Conservation (phyloP, 2,888 invertebrate species). For the Salticus scenicus region DNA sequence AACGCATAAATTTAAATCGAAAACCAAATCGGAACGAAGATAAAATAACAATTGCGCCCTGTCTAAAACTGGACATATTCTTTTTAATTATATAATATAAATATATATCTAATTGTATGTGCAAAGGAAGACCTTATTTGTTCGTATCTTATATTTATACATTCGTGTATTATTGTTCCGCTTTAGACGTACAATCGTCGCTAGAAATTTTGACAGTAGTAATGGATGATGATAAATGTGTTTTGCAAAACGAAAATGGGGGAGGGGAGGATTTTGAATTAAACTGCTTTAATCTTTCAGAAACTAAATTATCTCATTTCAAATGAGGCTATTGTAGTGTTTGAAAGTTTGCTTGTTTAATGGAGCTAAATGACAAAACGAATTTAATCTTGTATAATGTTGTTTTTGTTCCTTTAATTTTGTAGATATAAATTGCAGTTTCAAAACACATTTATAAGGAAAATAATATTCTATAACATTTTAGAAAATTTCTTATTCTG, state of each 20-base stretch:
- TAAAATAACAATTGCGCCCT: too few species aligned
- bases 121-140: background rate
- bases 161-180: background rate
- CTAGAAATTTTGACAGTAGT: background rate
- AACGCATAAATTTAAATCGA: too few species aligned
- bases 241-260: background rate
- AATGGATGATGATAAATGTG: background rate
- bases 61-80: too few species aligned
- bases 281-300: constrained; percentile 19
- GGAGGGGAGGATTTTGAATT: background rate
- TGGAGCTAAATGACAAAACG: background rate
- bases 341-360: background rate
- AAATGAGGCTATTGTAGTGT: background rate
- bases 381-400: background rate
- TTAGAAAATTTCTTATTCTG: too few species aligned
- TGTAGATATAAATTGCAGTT: too few species aligned
- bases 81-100: too few species aligned
- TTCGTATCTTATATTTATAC: background rate
- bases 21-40: too few species aligned
- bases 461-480: too few species aligned
- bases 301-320: constrained; percentile 8
- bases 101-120: too few species aligned
- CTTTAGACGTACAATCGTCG: background rate
- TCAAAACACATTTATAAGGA: too few species aligned
- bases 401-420: too few species aligned